A percentile compares a stretch with the other conserved stretches of the same genome.
These are phyloP conservation scores for Thera britannica DNA, from an alignment of 2,888 invertebrate genomes.

Conservation along the genomic window DNA sequence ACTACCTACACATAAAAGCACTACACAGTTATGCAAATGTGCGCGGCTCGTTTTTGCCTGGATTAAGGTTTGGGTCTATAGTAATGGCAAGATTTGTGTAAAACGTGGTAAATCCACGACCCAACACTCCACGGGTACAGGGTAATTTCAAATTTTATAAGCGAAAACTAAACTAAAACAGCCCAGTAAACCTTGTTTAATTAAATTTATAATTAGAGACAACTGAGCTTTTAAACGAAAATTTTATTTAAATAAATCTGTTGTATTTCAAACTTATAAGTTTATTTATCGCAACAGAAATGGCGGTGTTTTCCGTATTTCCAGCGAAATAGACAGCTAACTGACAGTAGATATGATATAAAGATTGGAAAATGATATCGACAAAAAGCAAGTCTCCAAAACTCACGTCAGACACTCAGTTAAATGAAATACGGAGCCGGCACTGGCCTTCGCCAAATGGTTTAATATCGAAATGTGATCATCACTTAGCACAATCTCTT, in stretches of 20 bases:
- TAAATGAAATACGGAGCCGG: conserved; percentile 84
- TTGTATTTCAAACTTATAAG: conserved; percentile 17
- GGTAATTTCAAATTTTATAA: conserved; percentile 47
- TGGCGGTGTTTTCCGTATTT: conserved; percentile 28
- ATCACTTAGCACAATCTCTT: conserved; percentile 85
- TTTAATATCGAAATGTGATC: conserved; percentile 85
- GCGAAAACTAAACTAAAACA: conserved; percentile 45
- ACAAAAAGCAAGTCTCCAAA: conserved; percentile 81
- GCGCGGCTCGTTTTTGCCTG: conserved; percentile 58
- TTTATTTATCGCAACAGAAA: conserved; percentile 22
- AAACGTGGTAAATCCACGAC: conserved; percentile 58
- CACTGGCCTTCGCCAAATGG: conserved; percentile 83
- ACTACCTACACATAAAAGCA: conserved; percentile 30
- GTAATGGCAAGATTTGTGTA: conserved; percentile 64
- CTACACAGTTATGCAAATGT: conserved; percentile 61
- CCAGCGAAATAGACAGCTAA: conserved; percentile 57
- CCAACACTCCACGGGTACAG: conserved; percentile 41
- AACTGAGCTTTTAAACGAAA: conserved; percentile 23
- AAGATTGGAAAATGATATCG: conserved; percentile 79
- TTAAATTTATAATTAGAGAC: conserved; percentile 44
- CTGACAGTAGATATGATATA: conserved; percentile 74
- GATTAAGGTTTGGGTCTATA: conserved; percentile 62
- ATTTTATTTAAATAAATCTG: conserved; percentile 15
- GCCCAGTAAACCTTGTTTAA: conserved; percentile 44
- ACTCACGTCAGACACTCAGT: conserved; percentile 83